Conservation (phyloP, 1,140 invertebrate species). For the Drosophila sulfurigaster region DNA sequence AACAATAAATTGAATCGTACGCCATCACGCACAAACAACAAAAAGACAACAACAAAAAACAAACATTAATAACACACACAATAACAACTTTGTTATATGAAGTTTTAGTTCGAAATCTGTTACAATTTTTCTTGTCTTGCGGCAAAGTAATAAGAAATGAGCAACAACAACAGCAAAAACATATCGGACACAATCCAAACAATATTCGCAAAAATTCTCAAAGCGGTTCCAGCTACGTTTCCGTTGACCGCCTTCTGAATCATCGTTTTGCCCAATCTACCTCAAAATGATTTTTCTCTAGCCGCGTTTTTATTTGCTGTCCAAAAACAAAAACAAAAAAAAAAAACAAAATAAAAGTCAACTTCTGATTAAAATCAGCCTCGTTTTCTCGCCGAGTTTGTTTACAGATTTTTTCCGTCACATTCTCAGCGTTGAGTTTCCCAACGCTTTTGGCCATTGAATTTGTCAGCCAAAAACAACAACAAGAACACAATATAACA, state of each 20-base stretch:
- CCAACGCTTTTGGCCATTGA: conserved; percentile 69
- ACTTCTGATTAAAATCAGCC: conserved; percentile 66
- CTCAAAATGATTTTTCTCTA: background rate
- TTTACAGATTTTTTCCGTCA: conserved; percentile 71
- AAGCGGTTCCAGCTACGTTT: conserved; percentile 51
- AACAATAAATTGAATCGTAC: conserved; percentile 51
- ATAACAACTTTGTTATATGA: conserved; percentile 35
- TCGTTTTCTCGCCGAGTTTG: conserved; percentile 54
- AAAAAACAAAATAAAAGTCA: conserved; percentile 15
- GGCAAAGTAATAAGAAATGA: conserved; percentile 17
- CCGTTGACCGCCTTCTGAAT: conserved; percentile 72
- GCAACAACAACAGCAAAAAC: conserved; percentile 20
- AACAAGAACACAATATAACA: conserved; percentile 31
- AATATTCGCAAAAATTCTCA: conserved; percentile 38
- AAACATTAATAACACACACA: conserved; percentile 50
- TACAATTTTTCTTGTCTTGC: conserved; percentile 30
- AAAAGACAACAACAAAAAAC: conserved; percentile 41
- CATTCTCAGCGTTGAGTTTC: conserved; percentile 66
- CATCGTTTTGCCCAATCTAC: conserved; percentile 32
- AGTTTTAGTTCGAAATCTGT: conserved; percentile 30
- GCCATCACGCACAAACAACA: conserved; percentile 39
- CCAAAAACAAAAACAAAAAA: background rate
- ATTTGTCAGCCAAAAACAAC: conserved; percentile 56
- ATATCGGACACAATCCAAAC: conserved; percentile 3
- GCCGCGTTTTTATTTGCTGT: background rate